Percentiles rank a stretch among this genome's conserved stretches.
Evolutionary conservation across 2,797 vertebrate species (phyloP).

Genomic region (Manis javanica): DNA sequence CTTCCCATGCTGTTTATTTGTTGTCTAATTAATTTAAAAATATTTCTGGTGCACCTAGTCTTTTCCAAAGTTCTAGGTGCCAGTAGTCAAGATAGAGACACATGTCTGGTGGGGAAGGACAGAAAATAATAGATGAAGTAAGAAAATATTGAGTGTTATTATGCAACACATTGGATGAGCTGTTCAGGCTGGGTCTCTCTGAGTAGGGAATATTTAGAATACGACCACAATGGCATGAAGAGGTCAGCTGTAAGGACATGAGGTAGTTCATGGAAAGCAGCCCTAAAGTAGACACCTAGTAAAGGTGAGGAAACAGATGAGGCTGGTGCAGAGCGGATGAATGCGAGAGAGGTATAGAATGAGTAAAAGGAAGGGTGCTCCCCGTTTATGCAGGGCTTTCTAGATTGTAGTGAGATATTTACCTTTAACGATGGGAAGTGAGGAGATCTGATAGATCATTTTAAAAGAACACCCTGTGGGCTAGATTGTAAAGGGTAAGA

Average conservation of each 20-base stretch:
- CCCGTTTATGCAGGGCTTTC: neutral
- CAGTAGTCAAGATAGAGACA: neutral
- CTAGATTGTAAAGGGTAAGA: neutral
- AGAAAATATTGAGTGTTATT: neutral
- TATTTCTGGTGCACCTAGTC: neutral
- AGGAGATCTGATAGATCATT: neutral
- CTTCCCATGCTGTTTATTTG: neutral
- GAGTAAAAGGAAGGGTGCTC: neutral
- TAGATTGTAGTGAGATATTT: neutral
- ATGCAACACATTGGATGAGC: neutral
- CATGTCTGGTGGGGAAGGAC: neutral
- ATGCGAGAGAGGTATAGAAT: fast-evolving
- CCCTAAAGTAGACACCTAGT: neutral
- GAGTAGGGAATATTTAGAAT: neutral
- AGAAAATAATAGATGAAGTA: neutral
- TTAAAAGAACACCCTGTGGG: neutral
- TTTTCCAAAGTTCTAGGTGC: neutral
- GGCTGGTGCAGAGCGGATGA: neutral
- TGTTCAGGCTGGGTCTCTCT: neutral
- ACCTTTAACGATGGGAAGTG: neutral
- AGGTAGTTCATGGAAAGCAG: neutral
- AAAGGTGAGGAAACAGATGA: neutral
- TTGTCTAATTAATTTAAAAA: slow-evolving; percentile 27
- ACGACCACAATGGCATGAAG: neutral
- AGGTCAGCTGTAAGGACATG: neutral